Evolutionary conservation across 92 coral and sea anemone species (phyloP), one percentile per base, ranked within the genome.

Genomic region (Metridium senile): DNA sequence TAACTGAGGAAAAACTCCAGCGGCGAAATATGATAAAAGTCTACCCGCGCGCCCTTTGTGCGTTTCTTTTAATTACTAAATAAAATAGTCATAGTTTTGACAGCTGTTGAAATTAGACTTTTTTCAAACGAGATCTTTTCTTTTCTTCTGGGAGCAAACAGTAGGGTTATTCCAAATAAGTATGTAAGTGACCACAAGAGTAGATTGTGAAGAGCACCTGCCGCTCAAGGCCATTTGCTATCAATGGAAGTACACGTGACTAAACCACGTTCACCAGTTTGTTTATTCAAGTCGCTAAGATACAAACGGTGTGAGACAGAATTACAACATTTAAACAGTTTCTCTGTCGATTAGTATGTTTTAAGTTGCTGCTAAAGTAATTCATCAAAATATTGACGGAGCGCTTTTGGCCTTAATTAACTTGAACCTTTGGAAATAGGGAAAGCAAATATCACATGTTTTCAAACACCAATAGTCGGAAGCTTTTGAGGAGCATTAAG

Each of bases 161-260:
- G 53, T 73, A 47, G 65, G 49, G 66, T 29, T 62, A 53, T 73
- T 58, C 27, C 19, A 73, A 58, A 57, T 73, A 45, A 57, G 67
- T 56, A 58, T 30, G 58, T 57, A 73, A 73, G 78, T 57, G 56
- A 58, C 78, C 56, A 35, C 68, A 73, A 58, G 78, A 57, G 64
- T 57, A 22, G 33, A 73, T 73, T 73, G 78, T 73, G 58, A 16
- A 33, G 53, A 33, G 58, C 78, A 73, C 78, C 78, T 73, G 78
- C 32, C 34, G 33, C 78, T 58, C 56, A 46, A 35, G 68, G 78
- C 67, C 57, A 58, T 58, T 35, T 43, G 52, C 64, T 57, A 43
- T 63, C 34, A 73, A 57, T 30, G 29, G 23, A 33, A 13, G 49
- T 26, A n/a, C 78, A 35, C 78, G 78, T 73, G 78, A 73, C 30